Percentiles rank a stretch among this genome's conserved stretches.
These are phyloP conservation scores for Dipodomys spectabilis DNA, from an alignment of 2,113 vertebrate species.

Conservation along the genomic window DNA sequence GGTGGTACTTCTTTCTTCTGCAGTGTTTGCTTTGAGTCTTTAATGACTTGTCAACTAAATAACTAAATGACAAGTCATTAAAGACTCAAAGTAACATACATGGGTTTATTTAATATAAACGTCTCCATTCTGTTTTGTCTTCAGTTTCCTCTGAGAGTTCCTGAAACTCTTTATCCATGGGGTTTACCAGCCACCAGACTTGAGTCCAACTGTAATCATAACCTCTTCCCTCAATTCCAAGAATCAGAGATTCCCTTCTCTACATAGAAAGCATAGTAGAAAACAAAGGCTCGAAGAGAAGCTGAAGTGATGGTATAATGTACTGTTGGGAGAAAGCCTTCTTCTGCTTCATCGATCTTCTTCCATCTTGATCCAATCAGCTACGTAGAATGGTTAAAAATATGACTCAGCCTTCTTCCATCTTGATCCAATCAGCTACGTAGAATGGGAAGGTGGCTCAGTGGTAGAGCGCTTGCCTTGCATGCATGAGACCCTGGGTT, in stretches of 20 bases:
- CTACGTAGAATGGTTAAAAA: not conserved
- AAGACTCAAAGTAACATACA: no score
- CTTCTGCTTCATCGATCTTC: not conserved
- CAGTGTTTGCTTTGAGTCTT: not conserved
- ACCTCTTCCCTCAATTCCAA: not conserved
- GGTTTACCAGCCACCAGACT: not conserved
- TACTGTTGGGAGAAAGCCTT: not conserved
- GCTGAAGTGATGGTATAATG: fast-evolving
- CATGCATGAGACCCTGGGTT: no score
- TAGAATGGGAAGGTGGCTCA: no score
- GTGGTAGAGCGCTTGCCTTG: no score
- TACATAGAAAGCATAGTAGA: not conserved
- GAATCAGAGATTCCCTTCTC: not conserved
- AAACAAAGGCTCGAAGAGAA: not conserved
- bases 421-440: not conserved
- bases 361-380: not conserved
- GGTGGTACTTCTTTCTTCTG: not conserved
- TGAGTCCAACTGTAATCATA: not conserved
- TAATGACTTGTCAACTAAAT: not conserved
- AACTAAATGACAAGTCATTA: no score
- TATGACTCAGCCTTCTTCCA: not conserved
- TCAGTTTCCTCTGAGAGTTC: not conserved
- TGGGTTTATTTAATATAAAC: not conserved
- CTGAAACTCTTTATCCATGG: not conserved
- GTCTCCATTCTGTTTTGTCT: not conserved